These are phyloP conservation scores for Buceros bicornis DNA, from an alignment of 2,797 vertebrate species.

Conservation along the genomic window DNA sequence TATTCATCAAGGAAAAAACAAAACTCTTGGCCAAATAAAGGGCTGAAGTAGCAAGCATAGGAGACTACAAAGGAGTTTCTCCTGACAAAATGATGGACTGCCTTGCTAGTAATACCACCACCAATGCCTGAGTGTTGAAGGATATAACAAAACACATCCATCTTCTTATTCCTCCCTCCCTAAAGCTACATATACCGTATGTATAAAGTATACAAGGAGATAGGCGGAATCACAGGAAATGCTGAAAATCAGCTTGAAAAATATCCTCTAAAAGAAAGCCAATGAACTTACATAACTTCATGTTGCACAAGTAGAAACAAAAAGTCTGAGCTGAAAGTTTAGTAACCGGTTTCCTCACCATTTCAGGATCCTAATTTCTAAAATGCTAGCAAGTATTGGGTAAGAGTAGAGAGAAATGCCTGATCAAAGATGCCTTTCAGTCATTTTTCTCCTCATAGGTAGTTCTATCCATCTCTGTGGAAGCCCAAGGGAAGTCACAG, in stretches of 20 bases:
- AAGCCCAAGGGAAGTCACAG: constrained; percentile 5
- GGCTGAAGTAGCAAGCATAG: background rate
- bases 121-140: background rate
- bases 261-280: background rate
- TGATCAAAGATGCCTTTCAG: background rate
- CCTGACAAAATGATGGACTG: background rate
- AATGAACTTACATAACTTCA: background rate
- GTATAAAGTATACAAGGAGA: background rate
- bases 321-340: background rate
- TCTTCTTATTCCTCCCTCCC: background rate
- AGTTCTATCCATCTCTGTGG: background rate
- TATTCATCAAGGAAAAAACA: background rate
- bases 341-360: background rate
- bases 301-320: background rate
- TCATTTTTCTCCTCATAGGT: background rate
- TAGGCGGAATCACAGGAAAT: background rate
- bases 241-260: background rate
- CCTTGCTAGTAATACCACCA: background rate
- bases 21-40: background rate
- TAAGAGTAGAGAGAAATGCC: background rate
- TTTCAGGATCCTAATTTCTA: background rate
- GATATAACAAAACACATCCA: background rate
- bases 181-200: background rate
- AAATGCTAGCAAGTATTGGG: background rate
- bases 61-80: background rate